Evolutionary conservation across 2,113 vertebrate species (phyloP).

Genomic region (Gallinago jamesoni): DNA sequence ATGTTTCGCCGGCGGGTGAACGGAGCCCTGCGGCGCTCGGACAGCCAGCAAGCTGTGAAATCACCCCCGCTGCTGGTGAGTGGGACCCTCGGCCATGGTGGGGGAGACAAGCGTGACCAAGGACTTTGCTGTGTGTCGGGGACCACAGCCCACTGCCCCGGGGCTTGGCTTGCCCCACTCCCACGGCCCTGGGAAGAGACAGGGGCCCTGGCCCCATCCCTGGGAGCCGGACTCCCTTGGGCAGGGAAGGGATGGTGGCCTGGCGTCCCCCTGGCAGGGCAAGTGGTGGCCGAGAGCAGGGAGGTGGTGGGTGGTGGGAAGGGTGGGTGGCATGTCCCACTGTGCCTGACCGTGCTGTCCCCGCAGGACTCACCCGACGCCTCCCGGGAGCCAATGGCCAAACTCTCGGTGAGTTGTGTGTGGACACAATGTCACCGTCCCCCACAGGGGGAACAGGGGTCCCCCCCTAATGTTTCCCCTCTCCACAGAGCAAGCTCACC

Average conservation of each 20-base stretch:
- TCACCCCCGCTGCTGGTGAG: constrained; percentile 93
- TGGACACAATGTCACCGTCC: accelerated
- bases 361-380: constrained; percentile 90
- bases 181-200: neutral
- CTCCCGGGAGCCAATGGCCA: constrained; percentile 88
- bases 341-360: neutral
- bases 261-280: accelerated
- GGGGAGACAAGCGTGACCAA: accelerated
- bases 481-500: constrained; percentile 90
- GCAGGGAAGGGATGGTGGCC: no score
- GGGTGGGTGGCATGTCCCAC: neutral
- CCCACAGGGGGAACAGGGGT: neutral
- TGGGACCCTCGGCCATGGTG: accelerated
- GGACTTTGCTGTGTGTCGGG: accelerated
- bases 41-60: constrained; percentile 95
- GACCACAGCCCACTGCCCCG: neutral
- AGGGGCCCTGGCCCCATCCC: neutral
- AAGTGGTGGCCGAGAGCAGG: neutral
- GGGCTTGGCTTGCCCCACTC: neutral
- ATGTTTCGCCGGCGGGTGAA: constrained; percentile 88
- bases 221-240: neutral
- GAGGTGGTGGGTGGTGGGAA: accelerated
- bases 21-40: constrained; percentile 83
- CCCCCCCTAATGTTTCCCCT: neutral
- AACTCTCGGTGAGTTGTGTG: constrained; percentile 89